Base-by-base conservation (phyloP, 2,113 vertebrate species). In the Paedocypris sp. region DNA sequence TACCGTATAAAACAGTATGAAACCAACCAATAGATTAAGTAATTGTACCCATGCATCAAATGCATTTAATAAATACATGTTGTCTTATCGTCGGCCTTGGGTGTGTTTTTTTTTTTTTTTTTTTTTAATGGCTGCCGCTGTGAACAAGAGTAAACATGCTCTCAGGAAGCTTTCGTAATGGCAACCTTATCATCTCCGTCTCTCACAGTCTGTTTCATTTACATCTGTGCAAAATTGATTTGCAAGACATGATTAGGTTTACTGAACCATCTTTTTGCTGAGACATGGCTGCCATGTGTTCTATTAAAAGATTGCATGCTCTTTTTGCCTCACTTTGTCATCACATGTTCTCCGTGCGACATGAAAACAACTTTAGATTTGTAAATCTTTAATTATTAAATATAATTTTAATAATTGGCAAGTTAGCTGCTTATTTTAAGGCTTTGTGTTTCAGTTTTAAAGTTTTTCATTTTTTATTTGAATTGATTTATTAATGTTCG, bases 181-280 rank as follows among this genome's bases (percentile, higher is more conserved):
- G 25, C 15, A 28, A 33, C 36, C 76, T 79, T 79, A 80, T 80
- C 77, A 75, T 80, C 71, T 66, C n/a, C n/a, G n/a, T n/a, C 73
- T 79, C 72, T 75, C 58, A 56, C 74, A 75, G 62, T 73, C 74
- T 58, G 77, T 73, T 79, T 75, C 77, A 73, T 79, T 81, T 75
- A 76, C 73, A 75, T 63, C 66, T 51, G 63, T 71, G 60, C 59
- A 76, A 79, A 77, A 82, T 79, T 77, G 74, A 80, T 81, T 82
- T 74, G 39, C 61, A 77, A 77, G 76, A 77, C 77, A 77, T 82
- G 77, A 79, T 82, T 77, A 78, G 78, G 77, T 66, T 75, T 66
- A 72, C 69, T 76, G 75, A 79, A 79, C 67, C 70, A 19, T 77
- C 64, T 41, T 71, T 75, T 69, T 33, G 71, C 62, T 79, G 79